Evolutionary conservation across 2,113 vertebrate species (phyloP), one percentile per base, ranked within the genome.

Genomic region (Myiozetetes cayanensis): DNA sequence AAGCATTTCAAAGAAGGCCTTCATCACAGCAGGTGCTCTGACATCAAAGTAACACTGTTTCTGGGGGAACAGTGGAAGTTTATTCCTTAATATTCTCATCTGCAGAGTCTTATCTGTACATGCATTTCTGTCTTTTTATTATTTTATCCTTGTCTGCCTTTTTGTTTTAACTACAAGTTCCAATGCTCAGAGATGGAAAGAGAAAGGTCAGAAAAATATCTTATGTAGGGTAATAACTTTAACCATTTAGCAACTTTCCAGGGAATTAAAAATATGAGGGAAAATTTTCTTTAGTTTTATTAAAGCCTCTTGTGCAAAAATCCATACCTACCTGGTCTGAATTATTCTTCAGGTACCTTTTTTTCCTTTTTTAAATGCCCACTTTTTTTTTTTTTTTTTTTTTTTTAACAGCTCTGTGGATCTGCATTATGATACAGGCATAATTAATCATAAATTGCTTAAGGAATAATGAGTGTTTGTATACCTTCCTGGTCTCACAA

Each of bases 1-100:
- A 91, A 96, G 52, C 21, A 52, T 92, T 94, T 96, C 79, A 96
- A 90, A 95, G 85, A 59, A n/a, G 70, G 90, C 41, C 73, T 90
- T 70, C 37, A 74, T 39, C 79, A 84, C 70, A 89, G 85, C 39
- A 82, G 79, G 81, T 62, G 14, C 22, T 85, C 87, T 77, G 46
- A 30, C 41, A 71, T 90, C 44, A 84, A 92, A 96, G 50, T 85
- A 90, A 35, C n/a, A 92, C 17, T 4, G 4, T 85, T 96, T 91
- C 66, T 72, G 62, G 37, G 25, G 59, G 47, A 89, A 52, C 9
- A 33, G 37, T 44, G 27, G 59, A 83, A 92, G 52, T 89, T 92
- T 96, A 70, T 84, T 95, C 56, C 43, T 78, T 55, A 93, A 50
- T 70, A 77, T 67, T 91, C 21, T 92, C 31, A 66, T 79, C 43